phyloP scores from a whole-genome alignment of 2,888 invertebrate species.

The Sphaeridia pumilis region DNA sequence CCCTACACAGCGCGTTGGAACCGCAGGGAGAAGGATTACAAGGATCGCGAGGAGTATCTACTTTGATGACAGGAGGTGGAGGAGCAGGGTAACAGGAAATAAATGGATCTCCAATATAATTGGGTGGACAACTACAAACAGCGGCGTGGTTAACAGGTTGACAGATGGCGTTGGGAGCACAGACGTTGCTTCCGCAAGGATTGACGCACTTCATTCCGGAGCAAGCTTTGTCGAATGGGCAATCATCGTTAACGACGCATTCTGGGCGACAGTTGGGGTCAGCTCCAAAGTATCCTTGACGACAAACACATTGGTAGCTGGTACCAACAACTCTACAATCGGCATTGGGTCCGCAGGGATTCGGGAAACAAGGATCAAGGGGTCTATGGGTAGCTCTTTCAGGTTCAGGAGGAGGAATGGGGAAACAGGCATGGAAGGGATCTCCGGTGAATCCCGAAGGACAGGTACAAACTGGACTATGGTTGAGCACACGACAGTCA shows the following conservation, averaged over 20 bases:
- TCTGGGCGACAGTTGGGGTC: conserved; percentile 45
- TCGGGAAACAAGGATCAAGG: conserved; percentile 28
- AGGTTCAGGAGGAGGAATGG: conserved; percentile 45
- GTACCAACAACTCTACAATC: conserved; percentile 44
- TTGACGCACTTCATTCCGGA: conserved; percentile 47
- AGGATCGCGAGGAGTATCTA: conserved; percentile 22
- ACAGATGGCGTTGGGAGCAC: conserved; percentile 16
- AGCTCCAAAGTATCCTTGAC: conserved; percentile 50
- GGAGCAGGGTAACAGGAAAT: conserved; percentile 14
- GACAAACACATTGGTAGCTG: conserved; percentile 46
- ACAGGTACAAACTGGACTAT: conserved; percentile 58
- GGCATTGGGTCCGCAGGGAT: conserved; percentile 62
- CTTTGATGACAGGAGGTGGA: conserved; percentile 13
- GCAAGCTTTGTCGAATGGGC: conserved; percentile 57
- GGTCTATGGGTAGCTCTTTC: conserved; percentile 41
- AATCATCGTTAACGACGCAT: conserved; percentile 44
- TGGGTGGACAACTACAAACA: conserved; percentile 37
- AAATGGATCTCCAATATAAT: conserved; percentile 37
- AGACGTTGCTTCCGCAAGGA: conserved; percentile 45
- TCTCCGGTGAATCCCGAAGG: conserved; percentile 58
- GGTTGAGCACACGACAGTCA: conserved; percentile 59
- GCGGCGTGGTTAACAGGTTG: conserved; percentile 34
- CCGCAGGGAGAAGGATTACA: conserved; percentile 52
- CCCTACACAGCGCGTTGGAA: conserved; percentile 37
- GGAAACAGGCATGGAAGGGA: conserved; percentile 47